These are phyloP conservation scores for Clivina fossor DNA, from an alignment of 2,888 invertebrate genomes.

Conservation along the genomic window DNA sequence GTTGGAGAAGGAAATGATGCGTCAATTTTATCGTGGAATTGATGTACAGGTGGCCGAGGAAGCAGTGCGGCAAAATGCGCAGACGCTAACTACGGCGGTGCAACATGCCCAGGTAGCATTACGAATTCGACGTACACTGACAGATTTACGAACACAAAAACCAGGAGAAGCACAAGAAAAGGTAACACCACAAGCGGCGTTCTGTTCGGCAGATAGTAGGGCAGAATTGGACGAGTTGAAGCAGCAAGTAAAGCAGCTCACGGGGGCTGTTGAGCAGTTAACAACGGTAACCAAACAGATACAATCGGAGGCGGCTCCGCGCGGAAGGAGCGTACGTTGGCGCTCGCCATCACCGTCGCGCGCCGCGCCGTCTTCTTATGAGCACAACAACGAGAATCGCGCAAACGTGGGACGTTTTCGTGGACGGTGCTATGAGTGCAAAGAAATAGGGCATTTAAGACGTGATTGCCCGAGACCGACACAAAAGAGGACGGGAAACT, in stretches of 20 bases:
- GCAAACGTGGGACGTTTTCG: neutral
- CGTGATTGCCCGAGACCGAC: too few species aligned
- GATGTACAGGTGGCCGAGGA: too few species aligned
- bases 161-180: neutral
- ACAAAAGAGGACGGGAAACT: neutral
- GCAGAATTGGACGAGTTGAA: too few species aligned
- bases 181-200: neutral
- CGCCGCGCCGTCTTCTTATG: neutral
- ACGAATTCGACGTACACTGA: too few species aligned
- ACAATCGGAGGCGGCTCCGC: too few species aligned
- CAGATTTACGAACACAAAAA: neutral
- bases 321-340: neutral
- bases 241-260: too few species aligned
- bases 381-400: too few species aligned
- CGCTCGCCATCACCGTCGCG: neutral
- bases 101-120: too few species aligned
- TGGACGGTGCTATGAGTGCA: neutral
- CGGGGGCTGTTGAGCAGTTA: too few species aligned
- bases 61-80: too few species aligned
- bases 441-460: neutral
- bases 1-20: neutral
- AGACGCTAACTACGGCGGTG: neutral
- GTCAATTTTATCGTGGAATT: too few species aligned
- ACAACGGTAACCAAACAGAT: too few species aligned
- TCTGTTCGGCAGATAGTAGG: neutral